Evolutionary conservation across 2,888 invertebrate genomes (phyloP), one percentile per base, ranked within the genome.

Genomic region (Rhamphomyia laevipes): DNA sequence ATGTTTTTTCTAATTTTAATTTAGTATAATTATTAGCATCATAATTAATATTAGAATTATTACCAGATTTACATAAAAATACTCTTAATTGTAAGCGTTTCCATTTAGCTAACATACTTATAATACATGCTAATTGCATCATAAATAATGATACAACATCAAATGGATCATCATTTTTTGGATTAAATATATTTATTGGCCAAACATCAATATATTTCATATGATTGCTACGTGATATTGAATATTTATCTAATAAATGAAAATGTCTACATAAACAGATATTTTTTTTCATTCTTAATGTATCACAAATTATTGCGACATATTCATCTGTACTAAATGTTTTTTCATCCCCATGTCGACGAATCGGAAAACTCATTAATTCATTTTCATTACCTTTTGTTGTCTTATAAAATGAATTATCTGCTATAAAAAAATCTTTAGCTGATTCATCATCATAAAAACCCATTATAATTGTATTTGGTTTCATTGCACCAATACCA

Each of bases 401-500:
- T 1, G 76, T 80, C 58, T 74, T 74, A 67, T 82, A 84, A 0
- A 78, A 76, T 0, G 83, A 83, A 1, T 70, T 67, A 0, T 73
- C 69, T 55, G 81, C 67, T 37, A 2, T 50, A 48, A 94, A 85
- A 69, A 90, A 90, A 65, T 95, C 91, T 37, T 73, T 72, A 0
- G 87, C 85, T 0, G 73, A 62, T 27, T 82, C 77, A 21, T 80
- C 76, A 64, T 97, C 96, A 56, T 91, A 81, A 73, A 95, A 99
- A 16, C 97, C 97, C 43, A 99, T 73, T 33, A 97, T 78, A 51
- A 97, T 90, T 0, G 97, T 97, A 65, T 99, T 99, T 0, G 97
- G 96, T 67, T 97, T 97, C 97, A 99, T 97, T 13, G 97, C 99
- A 1, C 99, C 99, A 64, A 99, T 82, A 4, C 99, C 99, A 0